A percentile compares a stretch with the other conserved stretches of the same genome.
Evolutionary conservation across 1,140 invertebrate genomes (phyloP).

Genomic region (Lethocerus indicus): DNA sequence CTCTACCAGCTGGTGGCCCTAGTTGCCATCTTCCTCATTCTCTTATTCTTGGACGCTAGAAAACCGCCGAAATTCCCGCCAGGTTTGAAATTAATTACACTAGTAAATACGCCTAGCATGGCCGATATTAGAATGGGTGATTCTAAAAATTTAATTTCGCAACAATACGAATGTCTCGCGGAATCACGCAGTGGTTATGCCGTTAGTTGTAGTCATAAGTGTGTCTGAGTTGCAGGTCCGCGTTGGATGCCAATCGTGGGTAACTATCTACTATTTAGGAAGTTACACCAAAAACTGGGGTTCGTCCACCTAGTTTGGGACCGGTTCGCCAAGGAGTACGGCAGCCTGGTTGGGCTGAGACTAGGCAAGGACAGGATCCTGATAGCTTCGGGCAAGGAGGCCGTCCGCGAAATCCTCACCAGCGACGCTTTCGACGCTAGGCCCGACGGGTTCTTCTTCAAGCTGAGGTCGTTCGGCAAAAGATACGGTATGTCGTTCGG

Average conservation of each 20-base stretch:
- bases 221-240: slow-evolving; percentile 23
- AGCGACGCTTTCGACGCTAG: slow-evolving; percentile 47
- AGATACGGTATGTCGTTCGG: slow-evolving; percentile 31
- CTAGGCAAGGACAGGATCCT: slow-evolving; percentile 39
- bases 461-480: slow-evolving; percentile 39
- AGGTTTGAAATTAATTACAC: too few relatives aligned
- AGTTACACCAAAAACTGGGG: slow-evolving; percentile 19
- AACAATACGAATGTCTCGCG: too few relatives aligned
- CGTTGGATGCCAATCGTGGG: slow-evolving; percentile 29
- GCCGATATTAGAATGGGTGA: too few relatives aligned
- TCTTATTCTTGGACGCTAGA: too few relatives aligned
- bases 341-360: slow-evolving; percentile 29
- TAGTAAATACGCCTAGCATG: too few relatives aligned
- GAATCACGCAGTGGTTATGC: too few relatives aligned
- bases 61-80: too few relatives aligned
- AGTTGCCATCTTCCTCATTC: too few relatives aligned
- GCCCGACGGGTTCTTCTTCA: slow-evolving; percentile 49
- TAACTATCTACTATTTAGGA: slow-evolving; percentile 21
- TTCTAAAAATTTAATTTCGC: too few relatives aligned
- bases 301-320: slow-evolving; percentile 26
- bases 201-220: too few relatives aligned
- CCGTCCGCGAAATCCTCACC: slow-evolving; percentile 37
- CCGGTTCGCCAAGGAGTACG: slow-evolving; percentile 19
- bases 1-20: too few relatives aligned
- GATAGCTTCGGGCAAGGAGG: slow-evolving; percentile 37